A percentile compares a stretch with the other conserved stretches of the same genome.
Evolutionary conservation across 2,797 vertebrate species (phyloP).

Genomic region (Onychomys torridus): DNA sequence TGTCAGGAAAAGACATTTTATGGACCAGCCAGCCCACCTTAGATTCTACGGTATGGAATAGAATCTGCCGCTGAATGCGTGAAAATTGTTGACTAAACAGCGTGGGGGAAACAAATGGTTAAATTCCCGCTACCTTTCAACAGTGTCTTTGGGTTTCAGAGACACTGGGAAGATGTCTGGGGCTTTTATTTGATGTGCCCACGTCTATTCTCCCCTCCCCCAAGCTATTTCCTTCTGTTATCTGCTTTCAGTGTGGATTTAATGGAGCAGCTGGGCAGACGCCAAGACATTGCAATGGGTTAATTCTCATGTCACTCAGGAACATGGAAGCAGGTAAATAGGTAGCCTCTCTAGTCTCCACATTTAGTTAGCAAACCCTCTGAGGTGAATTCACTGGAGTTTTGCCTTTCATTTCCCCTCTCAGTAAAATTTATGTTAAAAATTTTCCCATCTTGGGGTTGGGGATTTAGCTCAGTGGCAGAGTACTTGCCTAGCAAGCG

Average conservation of each 20-base stretch:
- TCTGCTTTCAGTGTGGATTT: not conserved
- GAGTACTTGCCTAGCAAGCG: too few species aligned
- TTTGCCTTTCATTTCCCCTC: not conserved
- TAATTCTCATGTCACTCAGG: not conserved
- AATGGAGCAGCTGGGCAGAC: not conserved
- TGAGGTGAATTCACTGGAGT: not conserved
- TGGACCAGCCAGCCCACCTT: not conserved
- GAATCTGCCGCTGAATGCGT: not conserved
- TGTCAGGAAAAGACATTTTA: conserved; percentile 54
- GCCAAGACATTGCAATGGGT: not conserved
- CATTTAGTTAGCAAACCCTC: not conserved
- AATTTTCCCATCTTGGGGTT: not conserved
- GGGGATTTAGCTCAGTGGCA: too few species aligned
- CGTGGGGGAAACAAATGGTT: not conserved
- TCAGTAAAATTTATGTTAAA: not conserved
- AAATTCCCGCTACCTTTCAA: not conserved
- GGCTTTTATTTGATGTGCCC: not conserved
- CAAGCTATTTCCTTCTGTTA: not conserved
- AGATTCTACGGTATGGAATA: conserved; percentile 15
- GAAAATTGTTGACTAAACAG: not conserved
- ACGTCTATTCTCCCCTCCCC: not conserved
- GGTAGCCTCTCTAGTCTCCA: not conserved
- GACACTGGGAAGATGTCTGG: not conserved
- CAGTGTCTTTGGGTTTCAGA: not conserved
- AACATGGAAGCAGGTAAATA: not conserved